Percentiles rank a stretch among this genome's conserved stretches.
phyloP scores from a whole-genome alignment of 2,113 vertebrate genomes.

The Apaloderma vittatum region DNA sequence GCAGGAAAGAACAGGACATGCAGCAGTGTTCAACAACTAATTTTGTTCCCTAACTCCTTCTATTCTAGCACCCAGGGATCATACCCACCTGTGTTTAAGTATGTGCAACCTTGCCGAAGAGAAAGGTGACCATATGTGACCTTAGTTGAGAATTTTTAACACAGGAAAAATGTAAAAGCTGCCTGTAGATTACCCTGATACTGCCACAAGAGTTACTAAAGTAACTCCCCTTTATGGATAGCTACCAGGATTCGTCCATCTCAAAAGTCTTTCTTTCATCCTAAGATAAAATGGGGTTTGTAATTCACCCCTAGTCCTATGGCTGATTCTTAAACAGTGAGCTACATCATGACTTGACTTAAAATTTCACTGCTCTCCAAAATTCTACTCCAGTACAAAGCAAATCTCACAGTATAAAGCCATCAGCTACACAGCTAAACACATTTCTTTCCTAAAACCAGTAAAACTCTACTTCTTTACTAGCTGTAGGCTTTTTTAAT shows the following conservation, averaged over 20 bases:
- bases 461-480: neutral
- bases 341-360: neutral
- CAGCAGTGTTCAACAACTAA: neutral
- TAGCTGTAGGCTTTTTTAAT: slow-evolving; percentile 6
- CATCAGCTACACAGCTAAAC: neutral
- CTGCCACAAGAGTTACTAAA: neutral
- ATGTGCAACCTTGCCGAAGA: neutral
- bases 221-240: neutral
- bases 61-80: neutral
- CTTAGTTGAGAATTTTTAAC: neutral
- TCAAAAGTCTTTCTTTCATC: neutral
- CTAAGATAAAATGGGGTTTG: neutral
- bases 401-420: neutral
- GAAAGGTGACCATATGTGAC: neutral
- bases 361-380: neutral
- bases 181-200: neutral
- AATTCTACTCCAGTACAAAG: neutral
- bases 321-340: neutral
- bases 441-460: neutral
- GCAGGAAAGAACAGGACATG: neutral
- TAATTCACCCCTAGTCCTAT: neutral
- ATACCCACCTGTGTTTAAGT: neutral
- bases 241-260: neutral
- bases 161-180: neutral
- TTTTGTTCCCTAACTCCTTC: neutral